Base-by-base conservation (phyloP, 2,113 vertebrate species). In the Atrichornis clamosus region DNA sequence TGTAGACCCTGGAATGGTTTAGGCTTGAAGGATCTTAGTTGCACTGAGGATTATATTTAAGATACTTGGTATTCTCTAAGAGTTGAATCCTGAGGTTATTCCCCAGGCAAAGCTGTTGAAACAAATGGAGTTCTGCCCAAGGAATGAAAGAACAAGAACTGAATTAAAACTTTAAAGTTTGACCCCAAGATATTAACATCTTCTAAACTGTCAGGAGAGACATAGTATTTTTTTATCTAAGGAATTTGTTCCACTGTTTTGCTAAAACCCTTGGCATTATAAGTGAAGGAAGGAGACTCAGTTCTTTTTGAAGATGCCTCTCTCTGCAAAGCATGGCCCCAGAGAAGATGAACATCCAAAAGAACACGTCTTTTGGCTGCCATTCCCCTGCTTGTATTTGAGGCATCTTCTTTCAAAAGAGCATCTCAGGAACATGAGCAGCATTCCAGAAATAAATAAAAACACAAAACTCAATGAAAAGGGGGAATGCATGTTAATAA, bases 111-210 rank as follows among this genome's bases (percentile, higher is more conserved):
- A 90, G 47, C 67, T 82, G 30, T 59, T 95, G 64, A 85, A 87
- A 82, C 44, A 90, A 91, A 76, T 41, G 18, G 75, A 86, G 21
- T 79, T 88, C 52, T 74, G 37, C 42, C 42, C 56, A 81, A 89
- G 56, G 39, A 88, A 56, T 8, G 4, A 74, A 90, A 79, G 32
- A 90, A 6, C 59, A 92, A 68, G 47, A 80, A 55, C 30, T 6
- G 84, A 70, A 68, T 78, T 37, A 90, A 91, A 92, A 60, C 32
- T 74, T 90, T 44, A 90, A 5, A 44, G 75, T 84, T 96, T 93
- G 42, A 22, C 56, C 60, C 27, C 39, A 70, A 74, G 59, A 88
- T 90, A 87, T 14, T 73, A 32, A 80, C 7, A n/a, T 86, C 52
- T 72, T 89, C 68, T 75, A 60, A 90, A 78, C 23, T 70, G 50